A percentile compares a stretch with the other conserved stretches of the same genome.
Conservation (phyloP, 2,113 vertebrate species). For the Saguinus midas region DNA sequence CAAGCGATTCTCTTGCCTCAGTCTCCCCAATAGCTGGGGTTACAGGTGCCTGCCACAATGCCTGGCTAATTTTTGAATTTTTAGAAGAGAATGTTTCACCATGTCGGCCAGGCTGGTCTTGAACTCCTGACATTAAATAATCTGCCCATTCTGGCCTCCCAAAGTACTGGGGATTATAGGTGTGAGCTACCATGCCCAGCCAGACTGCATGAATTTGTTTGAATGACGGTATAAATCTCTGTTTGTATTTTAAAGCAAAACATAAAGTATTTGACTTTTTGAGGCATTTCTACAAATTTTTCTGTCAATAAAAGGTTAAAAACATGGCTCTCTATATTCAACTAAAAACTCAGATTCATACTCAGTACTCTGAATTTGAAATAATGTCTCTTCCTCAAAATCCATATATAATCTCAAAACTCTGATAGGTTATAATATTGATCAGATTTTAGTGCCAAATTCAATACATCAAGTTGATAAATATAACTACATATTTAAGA, state of each 20-base stretch:
- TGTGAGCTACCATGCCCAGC: no score
- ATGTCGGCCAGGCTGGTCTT: no score
- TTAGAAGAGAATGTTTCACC: no score
- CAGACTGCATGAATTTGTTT: no score
- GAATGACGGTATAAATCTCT: background rate
- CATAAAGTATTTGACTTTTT: background rate
- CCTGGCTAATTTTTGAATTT: no score
- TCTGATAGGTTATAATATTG: background rate
- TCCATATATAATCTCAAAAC: background rate
- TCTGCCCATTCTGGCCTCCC: no score
- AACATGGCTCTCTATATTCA: constrained; percentile 23
- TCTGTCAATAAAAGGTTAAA: constrained; percentile 9
- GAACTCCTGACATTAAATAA: no score
- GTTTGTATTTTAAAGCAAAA: constrained; percentile 2
- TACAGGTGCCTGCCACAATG: no score
- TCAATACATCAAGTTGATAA: constrained; percentile 36
- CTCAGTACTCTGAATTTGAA: background rate
- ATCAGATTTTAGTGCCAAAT: background rate
- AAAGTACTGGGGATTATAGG: no score
- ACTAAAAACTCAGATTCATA: background rate
- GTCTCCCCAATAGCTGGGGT: no score
- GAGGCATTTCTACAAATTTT: background rate
- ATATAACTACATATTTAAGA: constrained; percentile 42
- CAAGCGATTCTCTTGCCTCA: no score
- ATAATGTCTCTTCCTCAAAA: constrained; percentile 32